phyloP scores from a whole-genome alignment of 2,113 vertebrate species.

The Merops nubicus region DNA sequence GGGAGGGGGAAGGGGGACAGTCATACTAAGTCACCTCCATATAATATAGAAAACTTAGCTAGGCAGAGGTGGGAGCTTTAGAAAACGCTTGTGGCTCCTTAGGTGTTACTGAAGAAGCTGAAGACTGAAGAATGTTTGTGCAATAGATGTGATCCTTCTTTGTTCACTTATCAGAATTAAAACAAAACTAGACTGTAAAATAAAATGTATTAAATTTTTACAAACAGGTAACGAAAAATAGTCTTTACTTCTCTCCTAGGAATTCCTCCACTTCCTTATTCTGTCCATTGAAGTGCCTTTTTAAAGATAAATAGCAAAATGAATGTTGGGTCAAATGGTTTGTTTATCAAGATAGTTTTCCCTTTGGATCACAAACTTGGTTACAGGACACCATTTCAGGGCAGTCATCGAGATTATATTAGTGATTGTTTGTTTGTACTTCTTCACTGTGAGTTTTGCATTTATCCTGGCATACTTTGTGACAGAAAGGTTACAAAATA shows the following conservation, averaged over 20 bases:
- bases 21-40: neutral
- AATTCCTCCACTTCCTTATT: neutral
- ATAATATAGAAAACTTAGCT: neutral
- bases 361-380: neutral
- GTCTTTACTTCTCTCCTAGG: neutral
- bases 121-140: neutral
- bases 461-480: neutral
- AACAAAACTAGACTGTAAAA: neutral
- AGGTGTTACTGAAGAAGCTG: neutral
- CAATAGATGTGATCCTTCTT: neutral
- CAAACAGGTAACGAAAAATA: neutral
- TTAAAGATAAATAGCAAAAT: neutral
- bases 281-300: neutral
- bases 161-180: neutral
- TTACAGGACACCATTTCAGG: neutral
- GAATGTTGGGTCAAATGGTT: neutral
- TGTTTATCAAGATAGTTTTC: neutral
- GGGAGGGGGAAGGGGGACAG: neutral
- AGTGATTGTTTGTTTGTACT: neutral
- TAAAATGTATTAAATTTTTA: neutral
- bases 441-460: neutral
- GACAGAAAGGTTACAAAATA: neutral
- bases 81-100: neutral
- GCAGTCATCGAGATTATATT: neutral
- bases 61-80: neutral